phyloP scores from a whole-genome alignment of 2,888 invertebrate genomes.

The Agrochola lychnidis region DNA sequence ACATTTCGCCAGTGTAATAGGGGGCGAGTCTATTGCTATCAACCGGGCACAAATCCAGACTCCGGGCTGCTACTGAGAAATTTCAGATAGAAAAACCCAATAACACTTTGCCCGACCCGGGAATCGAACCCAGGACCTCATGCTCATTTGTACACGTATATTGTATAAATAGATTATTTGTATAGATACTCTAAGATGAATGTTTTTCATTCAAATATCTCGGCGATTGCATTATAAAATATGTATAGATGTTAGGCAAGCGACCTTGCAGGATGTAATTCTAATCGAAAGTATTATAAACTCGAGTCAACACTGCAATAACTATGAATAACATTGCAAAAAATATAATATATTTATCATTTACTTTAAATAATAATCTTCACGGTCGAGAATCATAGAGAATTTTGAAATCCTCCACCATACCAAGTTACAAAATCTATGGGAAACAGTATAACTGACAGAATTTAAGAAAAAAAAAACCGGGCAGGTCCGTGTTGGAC shows the following conservation, averaged over 20 bases:
- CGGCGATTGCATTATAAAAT: conserved; percentile 32
- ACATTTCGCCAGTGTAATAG: too few relatives aligned
- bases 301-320: conserved; percentile 42
- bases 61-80: too few relatives aligned
- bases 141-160: too few relatives aligned
- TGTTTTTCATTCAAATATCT: conserved; percentile 29
- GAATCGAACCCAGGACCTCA: too few relatives aligned
- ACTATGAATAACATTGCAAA: conserved; percentile 39
- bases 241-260: conserved; percentile 42
- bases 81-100: too few relatives aligned
- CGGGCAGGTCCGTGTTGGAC: too few relatives aligned
- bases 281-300: conserved; percentile 48
- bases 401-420: conserved; percentile 18
- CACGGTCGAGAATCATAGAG: conserved; percentile 2
- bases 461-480: neutral
- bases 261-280: conserved; percentile 54
- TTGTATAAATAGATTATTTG: too few relatives aligned
- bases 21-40: too few relatives aligned
- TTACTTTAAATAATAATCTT: conserved; percentile 25
- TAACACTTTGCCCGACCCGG: too few relatives aligned
- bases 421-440: neutral
- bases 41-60: too few relatives aligned
- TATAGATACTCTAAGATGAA: conserved; percentile 1
- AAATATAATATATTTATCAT: conserved; percentile 16
- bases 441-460: too few relatives aligned